Evolutionary conservation across 2,888 invertebrate species (phyloP), one percentile per base, ranked within the genome.

Genomic region (Pristionchus maxplancki): DNA sequence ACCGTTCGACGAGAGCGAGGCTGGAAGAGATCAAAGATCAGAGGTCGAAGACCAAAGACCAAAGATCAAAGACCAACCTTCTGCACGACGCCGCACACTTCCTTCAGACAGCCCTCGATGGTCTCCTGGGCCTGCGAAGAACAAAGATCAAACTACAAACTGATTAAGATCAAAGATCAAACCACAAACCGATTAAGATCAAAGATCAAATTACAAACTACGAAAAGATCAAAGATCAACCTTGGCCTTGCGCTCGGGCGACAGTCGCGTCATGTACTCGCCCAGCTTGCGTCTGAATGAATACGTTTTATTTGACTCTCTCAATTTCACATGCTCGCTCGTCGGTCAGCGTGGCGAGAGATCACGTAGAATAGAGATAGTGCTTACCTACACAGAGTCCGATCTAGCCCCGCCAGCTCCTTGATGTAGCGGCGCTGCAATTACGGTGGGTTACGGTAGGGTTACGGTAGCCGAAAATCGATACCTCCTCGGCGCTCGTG

Each of bases 61-160:
- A 82, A 82, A 53, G 82, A 53, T 53, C 44, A 83, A 83, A 34
- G 82, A 83, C 20, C 50, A 34, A 53, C 82, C 82, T 83, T 83
- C 3, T 83, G 31, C 20, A 83, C 82, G 34, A 83, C 82, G 31
- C 82, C 82, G 15, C 82, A 83, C 24, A 83, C 82, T 1, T 83
- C 82, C 20, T 83, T 83, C 44, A 83, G 34, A 24, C 82, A 83
- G 53, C 37, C 31, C 6, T 83, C 82, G 34, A 83, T 83, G 5
- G 53, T 83, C 24, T 83, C 53, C 44, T 83, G 82, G 9, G 82
- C 82, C 82, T 83, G 82, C 5, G 48, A 31, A 83, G 82, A 50
- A 34, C 17, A 83, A 53, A 83, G 53, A n/a, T 50, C 50, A 34
- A 50, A 31, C 50, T 50, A 50, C 48, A n/a, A 28, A 34, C 8